Conservation (phyloP, 2,113 vertebrate species). For the Oxyura jamaicensis region DNA sequence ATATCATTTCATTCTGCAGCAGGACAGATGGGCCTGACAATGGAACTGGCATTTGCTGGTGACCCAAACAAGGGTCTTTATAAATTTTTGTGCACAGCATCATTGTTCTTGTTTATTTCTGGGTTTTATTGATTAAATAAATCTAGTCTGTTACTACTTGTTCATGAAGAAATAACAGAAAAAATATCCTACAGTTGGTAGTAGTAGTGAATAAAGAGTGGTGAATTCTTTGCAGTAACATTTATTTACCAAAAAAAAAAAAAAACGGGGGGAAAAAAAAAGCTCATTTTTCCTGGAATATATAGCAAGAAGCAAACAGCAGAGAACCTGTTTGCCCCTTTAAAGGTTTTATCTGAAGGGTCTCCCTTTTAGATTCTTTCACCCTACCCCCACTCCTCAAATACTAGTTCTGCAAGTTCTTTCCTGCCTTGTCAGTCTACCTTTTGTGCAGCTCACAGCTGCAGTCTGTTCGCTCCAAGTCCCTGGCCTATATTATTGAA, state of each 20-base stretch:
- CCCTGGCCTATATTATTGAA: background rate
- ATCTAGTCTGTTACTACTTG: background rate
- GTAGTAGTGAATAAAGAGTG: background rate
- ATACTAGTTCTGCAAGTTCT: background rate
- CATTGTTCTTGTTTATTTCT: background rate
- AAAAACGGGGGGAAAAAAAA: background rate
- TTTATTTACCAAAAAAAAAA: background rate
- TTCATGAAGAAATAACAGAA: background rate
- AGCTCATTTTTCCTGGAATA: background rate
- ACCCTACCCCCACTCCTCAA: accelerated
- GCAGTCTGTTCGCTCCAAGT: background rate
- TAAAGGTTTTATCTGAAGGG: background rate
- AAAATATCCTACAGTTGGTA: background rate
- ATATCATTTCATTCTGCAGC: background rate
- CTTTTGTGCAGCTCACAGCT: background rate
- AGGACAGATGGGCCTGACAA: background rate
- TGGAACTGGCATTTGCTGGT: background rate
- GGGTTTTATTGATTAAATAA: background rate
- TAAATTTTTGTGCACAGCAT: background rate
- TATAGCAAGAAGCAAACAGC: background rate
- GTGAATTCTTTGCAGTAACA: background rate
- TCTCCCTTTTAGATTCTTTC: background rate
- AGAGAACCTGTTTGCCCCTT: background rate
- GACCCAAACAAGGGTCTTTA: background rate
- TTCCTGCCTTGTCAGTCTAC: background rate